Conservation (phyloP, 2,888 invertebrate species). For the Epirrhoe alternata region DNA sequence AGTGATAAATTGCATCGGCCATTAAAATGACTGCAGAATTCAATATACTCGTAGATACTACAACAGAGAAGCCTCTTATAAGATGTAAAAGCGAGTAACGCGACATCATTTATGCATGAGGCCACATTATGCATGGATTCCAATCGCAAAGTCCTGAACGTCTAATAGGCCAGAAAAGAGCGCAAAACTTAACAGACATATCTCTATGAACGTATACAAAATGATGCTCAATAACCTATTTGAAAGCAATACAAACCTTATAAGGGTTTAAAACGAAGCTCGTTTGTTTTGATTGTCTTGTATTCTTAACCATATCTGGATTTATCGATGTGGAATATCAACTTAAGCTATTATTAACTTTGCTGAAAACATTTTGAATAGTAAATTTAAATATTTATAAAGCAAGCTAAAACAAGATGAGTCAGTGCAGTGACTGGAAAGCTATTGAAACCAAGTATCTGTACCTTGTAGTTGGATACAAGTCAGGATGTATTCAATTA, state of each 20-base stretch:
- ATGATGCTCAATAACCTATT: constrained; percentile 45
- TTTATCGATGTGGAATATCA: constrained; percentile 29
- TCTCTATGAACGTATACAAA: constrained; percentile 44
- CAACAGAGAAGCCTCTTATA: constrained; percentile 58
- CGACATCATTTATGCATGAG: constrained; percentile 76
- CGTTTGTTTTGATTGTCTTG: constrained; percentile 25
- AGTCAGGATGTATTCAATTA: constrained; percentile 51
- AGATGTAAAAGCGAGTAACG: constrained; percentile 67
- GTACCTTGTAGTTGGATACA: constrained; percentile 16
- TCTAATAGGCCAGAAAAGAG: constrained; percentile 65
- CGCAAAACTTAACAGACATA: constrained; percentile 39
- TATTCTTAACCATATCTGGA: constrained; percentile 40
- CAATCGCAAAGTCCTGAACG: constrained; percentile 61
- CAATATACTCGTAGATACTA: constrained; percentile 40
- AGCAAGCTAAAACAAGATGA: constrained; percentile 14
- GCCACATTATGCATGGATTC: constrained; percentile 76
- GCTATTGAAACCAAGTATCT: constrained; percentile 13
- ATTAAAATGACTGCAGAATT: constrained; percentile 55
- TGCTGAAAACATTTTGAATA: constrained; percentile 15
- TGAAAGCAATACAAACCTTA: constrained; percentile 47
- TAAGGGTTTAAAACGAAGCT: constrained; percentile 36
- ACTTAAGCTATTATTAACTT: constrained; percentile 15
- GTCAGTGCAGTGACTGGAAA: constrained; percentile 1
- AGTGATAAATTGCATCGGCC: constrained; percentile 52
- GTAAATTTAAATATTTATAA: constrained; percentile 17